phyloP scores from a whole-genome alignment of 2,888 invertebrate species.

The Prenolepis imparis region DNA sequence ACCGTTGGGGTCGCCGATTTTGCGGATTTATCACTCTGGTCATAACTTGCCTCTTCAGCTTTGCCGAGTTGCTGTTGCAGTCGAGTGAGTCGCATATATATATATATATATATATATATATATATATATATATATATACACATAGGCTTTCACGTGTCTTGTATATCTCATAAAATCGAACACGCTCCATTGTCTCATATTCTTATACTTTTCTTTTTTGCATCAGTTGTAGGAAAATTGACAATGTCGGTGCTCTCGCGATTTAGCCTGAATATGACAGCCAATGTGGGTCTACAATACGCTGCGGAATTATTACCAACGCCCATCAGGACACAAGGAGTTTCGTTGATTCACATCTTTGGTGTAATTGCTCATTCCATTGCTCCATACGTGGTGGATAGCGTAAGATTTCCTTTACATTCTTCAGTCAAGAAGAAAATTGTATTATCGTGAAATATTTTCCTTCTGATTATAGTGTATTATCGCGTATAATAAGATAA shows the following conservation, averaged over 20 bases:
- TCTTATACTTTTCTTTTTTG: slow-evolving; percentile 54
- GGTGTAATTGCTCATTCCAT: slow-evolving; percentile 94
- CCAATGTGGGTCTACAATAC: slow-evolving; percentile 96
- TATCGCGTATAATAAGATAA: not conserved
- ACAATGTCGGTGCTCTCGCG: slow-evolving; percentile 93
- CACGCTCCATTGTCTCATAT: not conserved
- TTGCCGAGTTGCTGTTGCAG: slow-evolving; percentile 84
- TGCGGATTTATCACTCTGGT: slow-evolving; percentile 93
- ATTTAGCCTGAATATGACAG: slow-evolving; percentile 95
- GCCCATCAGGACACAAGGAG: slow-evolving; percentile 94
- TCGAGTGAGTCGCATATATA: slow-evolving; percentile 74
- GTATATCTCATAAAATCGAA: slow-evolving; percentile 9
- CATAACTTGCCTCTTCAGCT: slow-evolving; percentile 92
- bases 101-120: not conserved
- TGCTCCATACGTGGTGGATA: slow-evolving; percentile 94
- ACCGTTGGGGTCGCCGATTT: slow-evolving; percentile 94
- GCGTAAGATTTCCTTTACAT: slow-evolving; percentile 87
- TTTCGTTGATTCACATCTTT: slow-evolving; percentile 94
- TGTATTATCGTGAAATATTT: not conserved
- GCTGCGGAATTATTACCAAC: slow-evolving; percentile 95
- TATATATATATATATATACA: not conserved
- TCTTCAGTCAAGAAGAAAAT: not conserved
- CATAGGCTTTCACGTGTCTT: not conserved
- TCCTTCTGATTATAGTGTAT: not conserved
- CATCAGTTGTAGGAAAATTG: slow-evolving; percentile 90